These are phyloP conservation scores for Typhlichthys eigenmanni DNA, from an alignment of 2,797 vertebrate genomes.

Conservation along the genomic window DNA sequence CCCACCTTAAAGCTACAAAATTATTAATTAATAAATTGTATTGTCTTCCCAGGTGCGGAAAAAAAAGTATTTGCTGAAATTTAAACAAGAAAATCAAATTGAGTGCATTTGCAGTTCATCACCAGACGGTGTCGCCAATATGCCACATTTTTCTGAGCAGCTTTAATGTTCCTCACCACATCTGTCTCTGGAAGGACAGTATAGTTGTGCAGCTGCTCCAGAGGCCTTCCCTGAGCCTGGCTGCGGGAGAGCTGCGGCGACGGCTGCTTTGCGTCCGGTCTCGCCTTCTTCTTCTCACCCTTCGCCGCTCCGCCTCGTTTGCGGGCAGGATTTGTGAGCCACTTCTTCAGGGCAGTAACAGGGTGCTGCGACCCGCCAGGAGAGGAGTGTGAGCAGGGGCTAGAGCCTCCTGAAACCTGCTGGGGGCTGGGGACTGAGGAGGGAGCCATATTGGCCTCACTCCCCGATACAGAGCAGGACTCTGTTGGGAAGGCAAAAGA, in stretches of 20 bases:
- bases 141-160: neutral
- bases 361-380: constrained; percentile 78
- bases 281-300: constrained; percentile 64
- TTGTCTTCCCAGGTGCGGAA: too few relatives aligned
- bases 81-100: too few relatives aligned
- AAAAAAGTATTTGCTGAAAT: too few relatives aligned
- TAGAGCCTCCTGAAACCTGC: constrained; percentile 79
- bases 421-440: constrained; percentile 74
- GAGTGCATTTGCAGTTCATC: too few relatives aligned
- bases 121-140: too few relatives aligned
- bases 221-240: constrained; percentile 54
- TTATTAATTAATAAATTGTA: too few relatives aligned
- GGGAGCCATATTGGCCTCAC: constrained; percentile 77
- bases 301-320: constrained; percentile 64
- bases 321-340: constrained; percentile 84
- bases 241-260: constrained; percentile 39
- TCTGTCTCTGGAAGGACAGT: constrained; percentile 46
- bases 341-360: constrained; percentile 84
- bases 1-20: too few relatives aligned
- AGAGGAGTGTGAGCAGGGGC: constrained; percentile 72
- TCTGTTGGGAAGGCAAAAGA: constrained; percentile 59
- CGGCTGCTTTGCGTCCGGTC: constrained; percentile 52
- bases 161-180: constrained; percentile 53
- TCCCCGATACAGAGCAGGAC: constrained; percentile 81
- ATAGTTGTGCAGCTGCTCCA: constrained; percentile 48